A percentile compares a stretch with the other conserved stretches of the same genome.
Conservation (phyloP, 2,888 invertebrate species). For the Sicus ferrugineus region DNA sequence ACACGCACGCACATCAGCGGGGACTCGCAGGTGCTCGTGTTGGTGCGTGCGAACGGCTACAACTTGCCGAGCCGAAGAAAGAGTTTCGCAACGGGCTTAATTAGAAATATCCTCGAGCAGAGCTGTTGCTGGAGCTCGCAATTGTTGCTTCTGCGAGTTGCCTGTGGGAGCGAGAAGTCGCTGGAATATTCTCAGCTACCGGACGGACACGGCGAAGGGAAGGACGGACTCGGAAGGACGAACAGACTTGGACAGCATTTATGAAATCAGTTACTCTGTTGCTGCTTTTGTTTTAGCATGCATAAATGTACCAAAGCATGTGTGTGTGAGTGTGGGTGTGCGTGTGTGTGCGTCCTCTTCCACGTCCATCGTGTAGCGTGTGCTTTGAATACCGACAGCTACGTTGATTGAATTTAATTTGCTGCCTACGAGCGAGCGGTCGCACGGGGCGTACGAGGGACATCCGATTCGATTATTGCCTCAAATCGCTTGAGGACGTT, state of each 20-base stretch:
- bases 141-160: background rate
- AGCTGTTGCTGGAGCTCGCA: slow-evolving; percentile 29
- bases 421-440: too few relatives aligned
- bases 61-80: background rate
- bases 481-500: too few relatives aligned
- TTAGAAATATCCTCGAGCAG: slow-evolving; percentile 48
- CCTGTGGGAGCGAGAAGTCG: background rate
- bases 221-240: background rate
- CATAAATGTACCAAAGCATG: too few relatives aligned
- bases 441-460: too few relatives aligned
- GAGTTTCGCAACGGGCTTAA: slow-evolving; percentile 40
- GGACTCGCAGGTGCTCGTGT: background rate
- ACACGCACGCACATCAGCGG: background rate
- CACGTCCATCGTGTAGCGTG: too few relatives aligned
- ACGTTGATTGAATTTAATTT: too few relatives aligned
- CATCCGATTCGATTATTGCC: too few relatives aligned
- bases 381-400: too few relatives aligned
- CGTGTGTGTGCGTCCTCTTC: background rate
- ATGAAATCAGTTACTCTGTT: background rate
- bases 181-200: background rate
- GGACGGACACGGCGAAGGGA: background rate
- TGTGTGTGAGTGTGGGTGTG: background rate
- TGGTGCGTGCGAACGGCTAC: background rate
- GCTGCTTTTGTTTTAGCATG: too few relatives aligned
- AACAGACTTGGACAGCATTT: background rate